phyloP scores from a whole-genome alignment of 2,797 vertebrate genomes.

The Setipinna tenuifilis region DNA sequence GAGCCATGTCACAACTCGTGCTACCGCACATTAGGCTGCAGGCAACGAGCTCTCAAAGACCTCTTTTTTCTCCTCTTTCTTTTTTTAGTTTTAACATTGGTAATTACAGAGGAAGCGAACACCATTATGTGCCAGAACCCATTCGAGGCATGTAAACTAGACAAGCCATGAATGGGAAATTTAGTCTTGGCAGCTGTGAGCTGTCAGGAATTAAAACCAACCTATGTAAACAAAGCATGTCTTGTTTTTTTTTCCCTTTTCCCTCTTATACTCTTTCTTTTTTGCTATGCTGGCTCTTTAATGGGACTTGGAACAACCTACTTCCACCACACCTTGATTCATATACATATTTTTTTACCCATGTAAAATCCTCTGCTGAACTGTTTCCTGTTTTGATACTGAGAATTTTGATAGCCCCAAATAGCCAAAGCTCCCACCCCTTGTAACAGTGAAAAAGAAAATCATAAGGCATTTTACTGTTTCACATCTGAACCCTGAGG shows the following conservation, averaged over 20 bases:
- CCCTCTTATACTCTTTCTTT: background rate
- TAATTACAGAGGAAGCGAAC: background rate
- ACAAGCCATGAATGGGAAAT: slow-evolving; percentile 27
- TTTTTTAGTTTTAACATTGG: slow-evolving; percentile 18
- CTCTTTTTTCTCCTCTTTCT: background rate
- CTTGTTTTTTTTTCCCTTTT: background rate
- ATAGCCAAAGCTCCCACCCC: background rate
- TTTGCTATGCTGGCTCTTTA: background rate
- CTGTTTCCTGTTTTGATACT: background rate
- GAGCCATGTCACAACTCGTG: background rate
- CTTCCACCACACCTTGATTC: background rate
- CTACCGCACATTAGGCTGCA: background rate
- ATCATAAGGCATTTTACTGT: too few species aligned
- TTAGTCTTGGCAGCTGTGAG: background rate
- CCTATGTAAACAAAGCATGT: slow-evolving; percentile 16
- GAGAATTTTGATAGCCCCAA: background rate
- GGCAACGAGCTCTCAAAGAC: background rate
- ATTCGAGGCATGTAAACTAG: background rate
- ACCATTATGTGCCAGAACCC: background rate
- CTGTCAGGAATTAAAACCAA: slow-evolving; percentile 8
- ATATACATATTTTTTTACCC: background rate
- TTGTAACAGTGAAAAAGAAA: background rate
- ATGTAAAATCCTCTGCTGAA: background rate
- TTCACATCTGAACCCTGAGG: background rate
- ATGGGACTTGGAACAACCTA: background rate